Evolutionary conservation across 92 coral and sea anemone genomes (phyloP).

Genomic region (Porites cylindrica): DNA sequence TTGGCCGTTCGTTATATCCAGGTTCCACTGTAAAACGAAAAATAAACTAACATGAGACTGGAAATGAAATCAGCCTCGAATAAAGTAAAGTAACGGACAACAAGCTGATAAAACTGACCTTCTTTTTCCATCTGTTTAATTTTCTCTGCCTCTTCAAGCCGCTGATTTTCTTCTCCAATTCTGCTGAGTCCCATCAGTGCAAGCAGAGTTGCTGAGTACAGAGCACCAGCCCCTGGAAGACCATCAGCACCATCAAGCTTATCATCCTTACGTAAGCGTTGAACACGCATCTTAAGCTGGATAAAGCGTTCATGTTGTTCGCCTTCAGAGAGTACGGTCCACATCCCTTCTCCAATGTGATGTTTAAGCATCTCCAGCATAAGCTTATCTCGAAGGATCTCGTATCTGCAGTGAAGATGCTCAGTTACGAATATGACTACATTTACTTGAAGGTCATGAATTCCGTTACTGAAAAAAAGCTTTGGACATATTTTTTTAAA

Average conservation of each 20-base stretch:
- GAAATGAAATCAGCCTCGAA: neutral
- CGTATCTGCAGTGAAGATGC: conserved; percentile 66
- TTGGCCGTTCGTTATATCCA: too few relatives aligned
- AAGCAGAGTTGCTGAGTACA: conserved; percentile 66
- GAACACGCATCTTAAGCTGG: conserved; percentile 82
- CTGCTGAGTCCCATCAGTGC: conserved; percentile 91
- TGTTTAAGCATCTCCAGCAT: conserved; percentile 82
- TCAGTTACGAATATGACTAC: too few relatives aligned
- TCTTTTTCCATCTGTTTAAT: conserved; percentile 72
- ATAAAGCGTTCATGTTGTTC: conserved; percentile 89
- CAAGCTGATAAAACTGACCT: conserved; percentile 48
- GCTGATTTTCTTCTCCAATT: conserved; percentile 60
- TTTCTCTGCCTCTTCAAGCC: conserved; percentile 63
- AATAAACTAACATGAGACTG: too few relatives aligned
- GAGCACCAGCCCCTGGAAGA: conserved; percentile 74
- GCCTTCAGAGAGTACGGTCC: conserved; percentile 87
- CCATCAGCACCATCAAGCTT: conserved; percentile 73
- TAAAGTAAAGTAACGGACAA: too few relatives aligned
- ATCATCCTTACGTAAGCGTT: conserved; percentile 84
- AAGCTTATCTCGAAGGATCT: conserved; percentile 83
- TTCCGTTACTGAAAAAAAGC: too few relatives aligned
- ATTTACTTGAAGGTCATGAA: too few relatives aligned
- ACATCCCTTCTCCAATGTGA: conserved; percentile 97
- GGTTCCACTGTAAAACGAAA: too few relatives aligned
- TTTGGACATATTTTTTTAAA: too few relatives aligned